A percentile compares a stretch with the other conserved stretches of the same genome.
phyloP scores from a whole-genome alignment of 2,797 vertebrate species.

The Urocyon cinereoargenteus region DNA sequence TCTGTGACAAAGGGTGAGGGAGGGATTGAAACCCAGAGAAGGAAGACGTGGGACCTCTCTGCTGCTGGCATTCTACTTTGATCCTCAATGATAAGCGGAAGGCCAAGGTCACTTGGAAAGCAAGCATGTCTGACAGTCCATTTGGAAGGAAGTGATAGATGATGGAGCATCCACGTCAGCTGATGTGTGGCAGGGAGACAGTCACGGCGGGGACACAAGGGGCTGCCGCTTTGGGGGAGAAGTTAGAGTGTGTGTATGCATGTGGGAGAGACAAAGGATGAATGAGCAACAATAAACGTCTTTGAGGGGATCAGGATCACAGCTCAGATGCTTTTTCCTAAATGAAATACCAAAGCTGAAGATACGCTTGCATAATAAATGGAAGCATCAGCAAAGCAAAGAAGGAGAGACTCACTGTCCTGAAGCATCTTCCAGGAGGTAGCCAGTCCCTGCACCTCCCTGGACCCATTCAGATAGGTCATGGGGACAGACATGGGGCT shows the following conservation, averaged over 20 bases:
- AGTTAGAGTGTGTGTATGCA: accelerated
- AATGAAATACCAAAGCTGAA: neutral
- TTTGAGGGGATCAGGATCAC: neutral
- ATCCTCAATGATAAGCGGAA: neutral
- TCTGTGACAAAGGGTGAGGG: neutral
- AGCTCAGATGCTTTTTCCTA: neutral
- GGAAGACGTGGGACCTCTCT: accelerated
- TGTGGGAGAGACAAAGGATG: accelerated
- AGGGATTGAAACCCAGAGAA: accelerated
- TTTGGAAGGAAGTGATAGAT: neutral
- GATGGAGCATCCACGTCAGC: accelerated
- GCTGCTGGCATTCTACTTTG: neutral
- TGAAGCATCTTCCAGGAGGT: accelerated
- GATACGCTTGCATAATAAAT: neutral
- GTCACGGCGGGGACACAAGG: accelerated
- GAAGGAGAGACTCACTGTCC: neutral
- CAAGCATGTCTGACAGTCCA: accelerated
- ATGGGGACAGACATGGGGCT: accelerated
- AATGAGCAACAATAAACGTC: neutral
- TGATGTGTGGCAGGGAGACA: neutral
- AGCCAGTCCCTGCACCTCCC: neutral
- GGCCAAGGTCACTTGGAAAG: neutral
- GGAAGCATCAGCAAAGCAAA: neutral
- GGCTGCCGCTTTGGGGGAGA: neutral
- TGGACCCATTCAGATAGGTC: accelerated